Percentiles rank a stretch among this genome's conserved stretches.
phyloP scores from a whole-genome alignment of 1,140 invertebrate genomes.

The Theocolax elegans region DNA sequence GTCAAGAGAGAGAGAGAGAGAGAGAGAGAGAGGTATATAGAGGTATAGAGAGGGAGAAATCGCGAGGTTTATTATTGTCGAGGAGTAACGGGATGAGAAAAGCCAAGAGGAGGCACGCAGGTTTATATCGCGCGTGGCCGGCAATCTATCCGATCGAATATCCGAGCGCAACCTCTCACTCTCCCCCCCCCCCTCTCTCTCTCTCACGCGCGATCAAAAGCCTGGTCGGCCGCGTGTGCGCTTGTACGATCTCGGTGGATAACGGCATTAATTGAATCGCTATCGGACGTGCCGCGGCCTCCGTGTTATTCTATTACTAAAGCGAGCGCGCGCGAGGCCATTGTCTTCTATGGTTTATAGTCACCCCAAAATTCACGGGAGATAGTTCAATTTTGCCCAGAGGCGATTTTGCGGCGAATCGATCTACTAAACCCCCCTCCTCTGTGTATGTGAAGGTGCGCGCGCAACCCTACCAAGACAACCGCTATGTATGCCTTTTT shows the following conservation, averaged over 20 bases:
- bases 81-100: too few relatives aligned
- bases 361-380: constrained; percentile 49
- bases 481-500: background rate
- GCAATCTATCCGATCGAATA: constrained; percentile 59
- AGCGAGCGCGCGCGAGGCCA: constrained; percentile 48
- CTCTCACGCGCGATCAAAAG: constrained; percentile 61
- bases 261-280: constrained; percentile 64
- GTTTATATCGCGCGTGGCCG: constrained; percentile 31
- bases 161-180: constrained; percentile 33
- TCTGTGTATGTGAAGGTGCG: too few relatives aligned
- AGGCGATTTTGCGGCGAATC: constrained; percentile 49
- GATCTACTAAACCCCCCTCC: too few relatives aligned
- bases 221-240: constrained; percentile 21
- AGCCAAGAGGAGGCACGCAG: too few relatives aligned
- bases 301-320: constrained; percentile 63
- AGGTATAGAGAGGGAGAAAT: too few relatives aligned
- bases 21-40: too few relatives aligned
- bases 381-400: constrained; percentile 51
- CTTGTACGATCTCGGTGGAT: constrained; percentile 58
- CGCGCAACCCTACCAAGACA: constrained; percentile 35
- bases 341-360: constrained; percentile 63
- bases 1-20: too few relatives aligned
- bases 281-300: constrained; percentile 57
- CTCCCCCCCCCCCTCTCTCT: too few relatives aligned
- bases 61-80: background rate